A percentile compares a stretch with the other conserved stretches of the same genome.
phyloP scores from a whole-genome alignment of 2,797 vertebrate genomes.

The Sebastes nivosus region DNA sequence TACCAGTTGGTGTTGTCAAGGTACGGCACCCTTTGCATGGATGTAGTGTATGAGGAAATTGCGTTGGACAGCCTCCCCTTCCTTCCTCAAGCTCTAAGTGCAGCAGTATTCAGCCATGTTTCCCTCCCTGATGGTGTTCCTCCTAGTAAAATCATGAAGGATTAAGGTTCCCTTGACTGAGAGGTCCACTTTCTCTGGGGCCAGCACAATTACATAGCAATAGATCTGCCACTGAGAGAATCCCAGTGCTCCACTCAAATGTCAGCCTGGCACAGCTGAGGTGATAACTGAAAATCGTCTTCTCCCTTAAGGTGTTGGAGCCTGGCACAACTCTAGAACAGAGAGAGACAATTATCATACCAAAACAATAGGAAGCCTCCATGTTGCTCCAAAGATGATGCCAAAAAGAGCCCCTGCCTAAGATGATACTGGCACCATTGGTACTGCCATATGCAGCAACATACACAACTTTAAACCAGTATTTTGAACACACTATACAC shows the following conservation, averaged over 20 bases:
- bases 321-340: background rate
- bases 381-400: background rate
- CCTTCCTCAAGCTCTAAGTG: background rate
- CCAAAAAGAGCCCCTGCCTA: background rate
- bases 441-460: background rate
- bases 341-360: slow-evolving; percentile 3
- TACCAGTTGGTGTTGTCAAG: background rate
- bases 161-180: slow-evolving; percentile 14
- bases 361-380: slow-evolving; percentile 1
- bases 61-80: background rate
- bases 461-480: background rate
- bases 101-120: background rate
- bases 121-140: background rate
- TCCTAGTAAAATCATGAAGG: slow-evolving; percentile 26
- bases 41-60: background rate
- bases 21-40: background rate
- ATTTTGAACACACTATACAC: background rate
- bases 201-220: background rate
- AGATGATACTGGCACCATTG: background rate
- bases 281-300: slow-evolving; percentile 24
- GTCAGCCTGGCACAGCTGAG: slow-evolving; percentile 11
- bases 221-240: slow-evolving; percentile 24
- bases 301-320: slow-evolving; percentile 12
- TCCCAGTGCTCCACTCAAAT: slow-evolving; percentile 15
- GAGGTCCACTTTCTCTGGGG: slow-evolving; percentile 4